Percentiles rank a stretch among this genome's conserved stretches.
Conservation (phyloP, 2,797 vertebrate genomes). For the Moxostoma hubbsi region DNA sequence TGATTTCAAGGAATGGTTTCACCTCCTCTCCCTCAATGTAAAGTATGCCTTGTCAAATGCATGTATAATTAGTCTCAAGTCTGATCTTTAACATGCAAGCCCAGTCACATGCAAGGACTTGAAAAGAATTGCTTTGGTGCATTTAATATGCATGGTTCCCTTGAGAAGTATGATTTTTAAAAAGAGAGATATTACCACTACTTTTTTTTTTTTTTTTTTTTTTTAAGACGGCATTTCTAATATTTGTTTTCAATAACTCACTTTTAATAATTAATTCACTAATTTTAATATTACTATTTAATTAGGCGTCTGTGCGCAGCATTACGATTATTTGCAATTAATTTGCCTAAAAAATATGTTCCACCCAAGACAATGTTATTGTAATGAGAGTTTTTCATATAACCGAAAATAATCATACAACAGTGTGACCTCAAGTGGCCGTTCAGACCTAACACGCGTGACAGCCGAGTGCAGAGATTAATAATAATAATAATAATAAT, state of each 20-base stretch:
- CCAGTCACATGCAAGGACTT: constrained; percentile 27
- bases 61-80: constrained; percentile 11
- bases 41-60: constrained; percentile 4
- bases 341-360: too few relatives aligned
- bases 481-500: too few relatives aligned
- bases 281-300: too few relatives aligned
- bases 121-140: not conserved
- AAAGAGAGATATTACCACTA: too few relatives aligned
- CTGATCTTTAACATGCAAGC: not conserved
- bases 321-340: too few relatives aligned
- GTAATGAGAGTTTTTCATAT: too few relatives aligned
- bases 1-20: not conserved
- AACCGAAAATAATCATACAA: not conserved
- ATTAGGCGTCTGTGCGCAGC: too few relatives aligned
- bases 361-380: too few relatives aligned
- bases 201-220: not conserved
- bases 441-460: too few relatives aligned
- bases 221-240: not conserved
- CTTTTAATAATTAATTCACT: not conserved
- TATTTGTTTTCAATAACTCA: not conserved
- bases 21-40: not conserved
- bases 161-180: not conserved
- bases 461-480: too few relatives aligned
- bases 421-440: too few relatives aligned
- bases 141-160: not conserved